Conservation (phyloP, 2,113 vertebrate species). For the Rhabdomys dilectus region DNA sequence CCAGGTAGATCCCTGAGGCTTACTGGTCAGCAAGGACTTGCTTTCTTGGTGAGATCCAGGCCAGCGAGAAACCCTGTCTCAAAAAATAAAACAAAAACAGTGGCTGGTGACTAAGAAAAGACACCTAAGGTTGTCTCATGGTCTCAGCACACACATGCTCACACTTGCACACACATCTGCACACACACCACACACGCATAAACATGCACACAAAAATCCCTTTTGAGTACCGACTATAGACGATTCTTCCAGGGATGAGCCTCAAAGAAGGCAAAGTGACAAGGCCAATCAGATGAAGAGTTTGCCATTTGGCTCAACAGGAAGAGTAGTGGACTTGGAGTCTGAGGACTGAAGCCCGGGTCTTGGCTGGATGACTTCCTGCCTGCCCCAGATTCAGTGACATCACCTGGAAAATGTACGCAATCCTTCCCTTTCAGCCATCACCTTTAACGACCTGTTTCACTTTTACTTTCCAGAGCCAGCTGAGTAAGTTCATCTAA, state of each 20-base stretch:
- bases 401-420: constrained; percentile 3
- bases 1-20: background rate
- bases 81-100: background rate
- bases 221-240: background rate
- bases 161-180: background rate
- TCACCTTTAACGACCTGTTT: background rate
- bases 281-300: background rate
- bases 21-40: background rate
- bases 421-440: background rate
- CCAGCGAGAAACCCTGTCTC: background rate
- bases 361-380: background rate
- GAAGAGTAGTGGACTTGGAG: background rate
- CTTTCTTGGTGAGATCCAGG: background rate
- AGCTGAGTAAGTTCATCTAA: background rate
- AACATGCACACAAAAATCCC: background rate
- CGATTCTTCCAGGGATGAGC: background rate
- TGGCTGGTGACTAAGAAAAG: background rate
- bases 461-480: background rate
- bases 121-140: background rate
- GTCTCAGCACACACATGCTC: background rate
- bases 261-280: background rate
- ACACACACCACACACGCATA: background rate
- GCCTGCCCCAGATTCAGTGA: background rate
- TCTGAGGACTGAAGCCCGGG: background rate
- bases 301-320: background rate